phyloP scores from a whole-genome alignment of 37 sponge, comb jelly and placozoan species.

The Hexactinellida sp. region DNA sequence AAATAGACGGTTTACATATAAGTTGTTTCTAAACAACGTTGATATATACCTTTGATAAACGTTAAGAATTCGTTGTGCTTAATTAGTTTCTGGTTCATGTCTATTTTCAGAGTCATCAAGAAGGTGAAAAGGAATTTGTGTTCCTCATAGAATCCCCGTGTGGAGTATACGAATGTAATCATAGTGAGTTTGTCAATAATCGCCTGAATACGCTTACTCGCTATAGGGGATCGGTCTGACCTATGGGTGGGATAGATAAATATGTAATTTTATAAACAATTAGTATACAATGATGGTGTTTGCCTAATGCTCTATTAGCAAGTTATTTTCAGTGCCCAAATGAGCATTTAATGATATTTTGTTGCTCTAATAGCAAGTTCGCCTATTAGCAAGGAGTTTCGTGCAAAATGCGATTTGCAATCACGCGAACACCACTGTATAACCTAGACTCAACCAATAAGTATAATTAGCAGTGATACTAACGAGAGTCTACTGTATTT shows the following conservation, averaged over 20 bases:
- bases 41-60: conserved; percentile 63
- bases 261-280: background rate
- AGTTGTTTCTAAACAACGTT: no score
- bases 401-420: no score
- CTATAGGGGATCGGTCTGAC: conserved; percentile 77
- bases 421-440: no score
- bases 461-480: no score
- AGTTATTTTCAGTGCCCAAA: no score
- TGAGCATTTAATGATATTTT: background rate
- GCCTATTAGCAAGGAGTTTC: no score
- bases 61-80: conserved; percentile 81
- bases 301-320: background rate
- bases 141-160: conserved; percentile 82
- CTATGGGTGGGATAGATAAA: conserved; percentile 11
- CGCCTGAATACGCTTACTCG: conserved; percentile 69
- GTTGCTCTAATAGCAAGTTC: no score
- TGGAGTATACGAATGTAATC: conserved; percentile 73
- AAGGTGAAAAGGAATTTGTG: conserved; percentile 99
- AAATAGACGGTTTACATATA: background rate
- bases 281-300: background rate
- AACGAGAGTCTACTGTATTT: no score
- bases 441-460: no score
- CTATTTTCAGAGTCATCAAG: conserved; percentile 88
- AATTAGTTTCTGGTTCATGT: conserved; percentile 45
- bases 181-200: conserved; percentile 89